Conservation (phyloP, 2,113 vertebrate species). For the Psettodes erumei region DNA sequence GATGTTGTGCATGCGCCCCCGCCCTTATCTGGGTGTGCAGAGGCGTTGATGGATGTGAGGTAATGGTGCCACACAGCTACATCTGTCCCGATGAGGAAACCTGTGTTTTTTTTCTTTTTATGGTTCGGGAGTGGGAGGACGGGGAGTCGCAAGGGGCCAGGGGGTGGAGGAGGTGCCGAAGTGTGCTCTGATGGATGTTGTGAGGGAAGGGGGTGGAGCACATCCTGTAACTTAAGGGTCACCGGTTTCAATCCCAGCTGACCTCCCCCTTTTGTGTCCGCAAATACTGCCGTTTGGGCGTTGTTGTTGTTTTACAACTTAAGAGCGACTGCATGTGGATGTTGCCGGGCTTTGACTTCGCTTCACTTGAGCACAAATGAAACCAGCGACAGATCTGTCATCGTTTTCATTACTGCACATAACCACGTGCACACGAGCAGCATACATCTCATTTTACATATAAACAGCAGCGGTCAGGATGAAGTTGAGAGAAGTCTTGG, state of each 20-base stretch:
- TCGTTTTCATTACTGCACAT: too few relatives aligned
- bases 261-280: not conserved
- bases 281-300: too few relatives aligned
- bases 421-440: too few relatives aligned
- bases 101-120: constrained; percentile 53
- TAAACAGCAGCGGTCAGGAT: too few relatives aligned
- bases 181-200: constrained; percentile 40
- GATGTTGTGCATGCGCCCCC: constrained; percentile 4
- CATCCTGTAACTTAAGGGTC: constrained; percentile 6
- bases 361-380: too few relatives aligned
- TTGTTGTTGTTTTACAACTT: too few relatives aligned
- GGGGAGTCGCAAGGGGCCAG: not conserved
- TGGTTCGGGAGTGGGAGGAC: constrained; percentile 37
- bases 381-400: too few relatives aligned
- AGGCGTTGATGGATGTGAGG: constrained; percentile 64
- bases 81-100: constrained; percentile 39
- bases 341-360: too few relatives aligned
- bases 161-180: constrained; percentile 13
- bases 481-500: too few relatives aligned
- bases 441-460: too few relatives aligned
- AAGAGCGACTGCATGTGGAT: too few relatives aligned
- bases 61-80: constrained; percentile 31
- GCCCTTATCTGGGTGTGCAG: constrained; percentile 32
- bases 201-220: not conserved
- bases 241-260: constrained; percentile 9